A percentile compares a stretch with the other conserved stretches of the same genome.
phyloP scores from a whole-genome alignment of 2,797 vertebrate genomes.

The Pangasius krempfi region DNA sequence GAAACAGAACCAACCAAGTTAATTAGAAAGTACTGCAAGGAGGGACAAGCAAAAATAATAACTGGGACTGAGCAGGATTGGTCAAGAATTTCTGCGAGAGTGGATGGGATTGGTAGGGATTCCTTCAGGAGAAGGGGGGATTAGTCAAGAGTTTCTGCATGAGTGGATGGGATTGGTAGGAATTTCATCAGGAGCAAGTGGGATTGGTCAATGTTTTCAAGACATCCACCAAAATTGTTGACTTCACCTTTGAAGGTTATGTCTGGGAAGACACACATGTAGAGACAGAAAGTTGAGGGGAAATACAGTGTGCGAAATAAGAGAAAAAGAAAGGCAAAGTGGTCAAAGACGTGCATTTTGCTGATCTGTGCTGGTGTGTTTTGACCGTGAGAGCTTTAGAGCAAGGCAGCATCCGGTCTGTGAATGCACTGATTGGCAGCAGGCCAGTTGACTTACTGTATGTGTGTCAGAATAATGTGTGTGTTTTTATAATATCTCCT shows the following conservation, averaged over 20 bases:
- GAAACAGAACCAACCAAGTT: neutral
- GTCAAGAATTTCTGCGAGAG: neutral
- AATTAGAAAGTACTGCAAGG: neutral
- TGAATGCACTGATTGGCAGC: conserved; percentile 36
- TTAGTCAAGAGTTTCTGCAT: neutral
- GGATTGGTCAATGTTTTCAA: neutral
- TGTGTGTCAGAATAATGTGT: conserved; percentile 2
- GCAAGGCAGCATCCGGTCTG: conserved; percentile 19
- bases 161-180: neutral
- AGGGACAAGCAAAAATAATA: neutral
- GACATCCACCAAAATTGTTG: neutral
- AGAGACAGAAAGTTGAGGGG: conserved; percentile 2
- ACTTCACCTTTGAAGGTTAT: neutral
- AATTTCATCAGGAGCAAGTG: neutral
- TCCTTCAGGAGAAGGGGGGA: neutral
- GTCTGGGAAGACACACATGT: conserved; percentile 9
- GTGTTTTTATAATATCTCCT: neutral
- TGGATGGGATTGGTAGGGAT: neutral
- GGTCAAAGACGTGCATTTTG: neutral
- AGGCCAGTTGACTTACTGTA: conserved; percentile 26
- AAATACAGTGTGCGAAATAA: conserved; percentile 2
- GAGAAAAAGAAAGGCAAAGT: neutral
- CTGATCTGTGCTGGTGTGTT: conserved; percentile 16
- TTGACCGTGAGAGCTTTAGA: conserved; percentile 21
- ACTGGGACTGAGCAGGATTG: neutral